phyloP scores from a whole-genome alignment of 2,888 invertebrate genomes.

The Ferrisia virgata region DNA sequence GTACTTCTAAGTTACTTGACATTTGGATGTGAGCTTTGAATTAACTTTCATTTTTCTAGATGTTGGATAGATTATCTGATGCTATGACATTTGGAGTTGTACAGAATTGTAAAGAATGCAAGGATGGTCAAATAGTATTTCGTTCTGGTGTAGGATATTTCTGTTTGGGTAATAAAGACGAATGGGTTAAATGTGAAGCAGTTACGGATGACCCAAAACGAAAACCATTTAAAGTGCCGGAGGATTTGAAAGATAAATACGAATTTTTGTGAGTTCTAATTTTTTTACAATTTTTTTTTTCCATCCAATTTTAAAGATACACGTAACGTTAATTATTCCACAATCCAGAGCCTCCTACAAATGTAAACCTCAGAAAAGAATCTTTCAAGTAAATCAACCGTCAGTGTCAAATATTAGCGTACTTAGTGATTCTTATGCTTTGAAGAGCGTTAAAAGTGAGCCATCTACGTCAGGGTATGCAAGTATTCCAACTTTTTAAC shows the following conservation, averaged over 20 bases:
- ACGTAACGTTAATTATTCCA: too few relatives aligned
- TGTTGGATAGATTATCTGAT: slow-evolving; percentile 76
- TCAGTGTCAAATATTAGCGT: slow-evolving; percentile 52
- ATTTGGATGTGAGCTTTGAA: background rate
- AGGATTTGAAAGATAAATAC: slow-evolving; percentile 58
- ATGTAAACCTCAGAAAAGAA: slow-evolving; percentile 59
- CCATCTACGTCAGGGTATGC: background rate
- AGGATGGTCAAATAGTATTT: slow-evolving; percentile 66
- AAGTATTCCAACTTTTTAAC: slow-evolving; percentile 37
- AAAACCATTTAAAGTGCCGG: slow-evolving; percentile 66
- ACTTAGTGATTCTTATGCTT: slow-evolving; percentile 45
- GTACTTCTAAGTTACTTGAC: background rate
- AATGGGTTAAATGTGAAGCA: slow-evolving; percentile 85
- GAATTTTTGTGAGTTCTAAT: slow-evolving; percentile 58
- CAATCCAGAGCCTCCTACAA: slow-evolving; percentile 56
- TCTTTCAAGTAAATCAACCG: slow-evolving; percentile 59
- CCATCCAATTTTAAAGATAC: background rate
- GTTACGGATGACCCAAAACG: slow-evolving; percentile 71
- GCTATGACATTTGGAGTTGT: slow-evolving; percentile 84
- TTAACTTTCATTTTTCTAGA: slow-evolving; percentile 55
- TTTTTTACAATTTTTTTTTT: background rate
- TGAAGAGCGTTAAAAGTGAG: slow-evolving; percentile 44
- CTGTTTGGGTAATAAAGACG: slow-evolving; percentile 77
- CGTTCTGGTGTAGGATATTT: slow-evolving; percentile 72
- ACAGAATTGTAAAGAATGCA: slow-evolving; percentile 74